Percentiles rank a stretch among this genome's conserved stretches.
These are phyloP conservation scores for Dreissena polymorpha DNA, from an alignment of 1,140 invertebrate genomes.

Conservation along the genomic window DNA sequence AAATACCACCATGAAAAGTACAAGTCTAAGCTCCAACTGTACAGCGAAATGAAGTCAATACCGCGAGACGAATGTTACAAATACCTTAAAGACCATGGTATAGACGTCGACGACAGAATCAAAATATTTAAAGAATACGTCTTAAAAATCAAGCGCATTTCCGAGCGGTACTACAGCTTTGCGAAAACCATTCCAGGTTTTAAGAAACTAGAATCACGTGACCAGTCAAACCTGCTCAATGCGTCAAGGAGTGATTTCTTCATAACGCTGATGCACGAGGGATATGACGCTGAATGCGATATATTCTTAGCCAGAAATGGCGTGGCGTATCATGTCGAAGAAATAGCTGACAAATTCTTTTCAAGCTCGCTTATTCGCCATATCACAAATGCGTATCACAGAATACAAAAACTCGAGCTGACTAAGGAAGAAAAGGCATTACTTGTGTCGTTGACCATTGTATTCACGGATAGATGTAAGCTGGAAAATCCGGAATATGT, in stretches of 20 bases:
- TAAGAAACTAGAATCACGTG: slow-evolving; percentile 22
- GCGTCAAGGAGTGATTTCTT: slow-evolving; percentile 42
- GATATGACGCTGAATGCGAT: slow-evolving; percentile 16
- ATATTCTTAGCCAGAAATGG: slow-evolving; percentile 33
- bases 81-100: slow-evolving; percentile 48
- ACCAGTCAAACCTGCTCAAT: slow-evolving; percentile 44
- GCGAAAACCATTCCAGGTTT: slow-evolving; percentile 47
- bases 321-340: slow-evolving; percentile 36
- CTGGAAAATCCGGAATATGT: slow-evolving; percentile 26
- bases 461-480: slow-evolving; percentile 38
- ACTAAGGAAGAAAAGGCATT: slow-evolving; percentile 42
- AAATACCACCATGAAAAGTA: slow-evolving; percentile 38
- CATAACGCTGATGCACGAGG: slow-evolving; percentile 43
- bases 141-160: slow-evolving; percentile 12
- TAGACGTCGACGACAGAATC: slow-evolving; percentile 42
- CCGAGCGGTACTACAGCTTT: slow-evolving; percentile 42
- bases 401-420: slow-evolving; percentile 28
- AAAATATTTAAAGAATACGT: slow-evolving; percentile 36
- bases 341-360: slow-evolving; percentile 43
- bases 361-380: slow-evolving; percentile 12
- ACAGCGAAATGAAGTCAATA: slow-evolving; percentile 41
- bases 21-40: slow-evolving; percentile 21
- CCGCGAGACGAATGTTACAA: slow-evolving; percentile 44
- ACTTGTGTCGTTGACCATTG: slow-evolving; percentile 30
- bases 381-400: slow-evolving; percentile 7